Conservation (phyloP, 2,797 vertebrate genomes). For the Octomys mimax region DNA sequence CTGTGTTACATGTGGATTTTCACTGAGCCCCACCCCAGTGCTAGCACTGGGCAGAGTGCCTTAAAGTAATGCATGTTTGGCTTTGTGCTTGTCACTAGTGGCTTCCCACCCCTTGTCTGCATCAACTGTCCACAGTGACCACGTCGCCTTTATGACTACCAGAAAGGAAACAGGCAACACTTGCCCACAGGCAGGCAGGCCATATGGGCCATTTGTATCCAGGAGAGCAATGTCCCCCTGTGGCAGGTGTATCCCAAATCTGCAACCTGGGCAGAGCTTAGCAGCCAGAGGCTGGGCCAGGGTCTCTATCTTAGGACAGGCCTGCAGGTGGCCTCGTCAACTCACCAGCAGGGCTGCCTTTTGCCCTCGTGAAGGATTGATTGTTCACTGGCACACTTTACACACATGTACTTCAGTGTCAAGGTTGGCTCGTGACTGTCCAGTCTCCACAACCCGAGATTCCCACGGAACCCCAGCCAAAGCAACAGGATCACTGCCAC, state of each 20-base stretch:
- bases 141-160: constrained; percentile 28
- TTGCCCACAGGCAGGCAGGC: not conserved
- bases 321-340: not conserved
- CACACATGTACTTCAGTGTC: not conserved
- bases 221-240: not conserved
- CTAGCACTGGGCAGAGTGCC: not conserved
- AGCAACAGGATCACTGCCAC: not conserved
- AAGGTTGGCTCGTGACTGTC: not conserved
- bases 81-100: not conserved
- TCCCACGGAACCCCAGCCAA: not conserved
- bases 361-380: not conserved
- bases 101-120: not conserved
- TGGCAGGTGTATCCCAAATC: not conserved
- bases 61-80: not conserved
- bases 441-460: not conserved
- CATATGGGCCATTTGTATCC: not conserved
- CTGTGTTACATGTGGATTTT: not conserved
- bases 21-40: not conserved
- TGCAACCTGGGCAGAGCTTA: constrained; percentile 20
- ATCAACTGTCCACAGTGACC: not conserved
- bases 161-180: constrained; percentile 5
- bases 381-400: not conserved
- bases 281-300: not conserved
- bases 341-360: not conserved
- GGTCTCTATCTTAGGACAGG: not conserved